Base-by-base conservation (phyloP, 2,797 vertebrate genomes). In the Eurystomus glaucurus region DNA sequence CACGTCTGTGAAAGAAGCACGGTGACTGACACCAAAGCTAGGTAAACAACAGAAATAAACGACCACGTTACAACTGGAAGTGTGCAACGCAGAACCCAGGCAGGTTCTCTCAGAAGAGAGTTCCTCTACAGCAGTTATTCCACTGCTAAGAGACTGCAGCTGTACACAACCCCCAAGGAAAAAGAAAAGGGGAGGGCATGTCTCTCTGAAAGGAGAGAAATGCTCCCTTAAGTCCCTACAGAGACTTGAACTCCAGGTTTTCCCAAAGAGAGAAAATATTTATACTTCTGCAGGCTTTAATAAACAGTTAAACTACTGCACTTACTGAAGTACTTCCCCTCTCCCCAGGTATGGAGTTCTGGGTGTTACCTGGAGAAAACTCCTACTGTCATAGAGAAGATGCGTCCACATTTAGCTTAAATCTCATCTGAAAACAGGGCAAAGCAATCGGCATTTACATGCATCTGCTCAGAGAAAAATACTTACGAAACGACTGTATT, bases 401-500 rank as follows among this genome's bases (percentile, higher is more conserved):
- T 8, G 10, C 23, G 54, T 58, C 48, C 10, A 0, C 9, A 55
- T 11, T 43, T 51, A 58, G 31, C 65, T n/a, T 58, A 77, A 62
- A 51, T 22, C 4, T 28, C 29, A 64, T 2, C 15, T 3, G 62
- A 39, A 57, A 41, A 50, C 29, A 43, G 22, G 68, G 19, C 55
- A 88, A 83, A 93, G 66, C 85, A 37, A 18, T 11, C 29, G 45
- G 70, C 15, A 25, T 3, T 51, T 21, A 61, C 15, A 35, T 10
- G 52, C 14, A 10, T 12, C 31, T 22, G 39, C 41, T 22, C 70
- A 76, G 70, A 26, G 37, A 41, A 74, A n/a, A 80, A 86, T 87
- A 99, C 99, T 99, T 98, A 99, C 99, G 99, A 99, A 86, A 99
- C 99, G 0, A 99, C 99, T 0, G 99, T 99, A 98, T 99, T 99